Evolutionary conservation across 2,797 vertebrate genomes (phyloP).

Genomic region (Orestias chungarensis): DNA sequence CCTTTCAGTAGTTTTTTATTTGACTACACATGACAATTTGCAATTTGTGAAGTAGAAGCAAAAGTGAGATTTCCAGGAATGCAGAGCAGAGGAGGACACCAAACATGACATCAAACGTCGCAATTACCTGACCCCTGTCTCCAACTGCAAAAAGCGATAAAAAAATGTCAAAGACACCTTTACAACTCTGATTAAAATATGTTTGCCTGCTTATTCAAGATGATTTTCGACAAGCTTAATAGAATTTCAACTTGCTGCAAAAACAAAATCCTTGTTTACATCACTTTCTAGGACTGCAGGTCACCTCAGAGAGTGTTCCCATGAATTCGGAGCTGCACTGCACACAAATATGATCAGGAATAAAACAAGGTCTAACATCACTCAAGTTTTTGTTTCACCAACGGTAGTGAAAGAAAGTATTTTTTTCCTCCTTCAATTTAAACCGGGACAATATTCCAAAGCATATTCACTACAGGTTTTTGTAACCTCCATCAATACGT

Average conservation of each 20-base stretch:
- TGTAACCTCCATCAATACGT: conserved; percentile 54
- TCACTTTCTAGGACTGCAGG: conserved; percentile 72
- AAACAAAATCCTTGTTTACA: conserved; percentile 77
- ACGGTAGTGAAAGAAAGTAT: conserved; percentile 71
- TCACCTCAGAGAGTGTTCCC: conserved; percentile 77
- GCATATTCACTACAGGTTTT: conserved; percentile 60
- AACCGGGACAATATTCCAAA: conserved; percentile 73
- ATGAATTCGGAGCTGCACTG: conserved; percentile 74
- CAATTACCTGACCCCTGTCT: conserved; percentile 79
- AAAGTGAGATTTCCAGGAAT: conserved; percentile 73
- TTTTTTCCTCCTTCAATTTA: conserved; percentile 73
- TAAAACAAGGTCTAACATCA: conserved; percentile 67
- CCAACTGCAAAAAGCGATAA: too few species aligned
- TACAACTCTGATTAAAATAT: conserved; percentile 77
- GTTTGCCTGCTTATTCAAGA: conserved; percentile 79
- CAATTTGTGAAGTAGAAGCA: conserved; percentile 5
- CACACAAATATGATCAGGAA: conserved; percentile 65
- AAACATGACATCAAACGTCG: conserved; percentile 81
- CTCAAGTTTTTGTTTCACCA: conserved; percentile 75
- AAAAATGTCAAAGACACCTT: too few species aligned
- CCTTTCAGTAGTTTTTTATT: conserved; percentile 80
- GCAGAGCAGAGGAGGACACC: conserved; percentile 71
- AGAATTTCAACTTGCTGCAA: conserved; percentile 82
- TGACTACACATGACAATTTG: conserved; percentile 43
- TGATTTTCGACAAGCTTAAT: conserved; percentile 80